Percentiles rank a stretch among this genome's conserved stretches.
Conservation (phyloP, 1,140 invertebrate species). For the Palaemon carinicauda region DNA sequence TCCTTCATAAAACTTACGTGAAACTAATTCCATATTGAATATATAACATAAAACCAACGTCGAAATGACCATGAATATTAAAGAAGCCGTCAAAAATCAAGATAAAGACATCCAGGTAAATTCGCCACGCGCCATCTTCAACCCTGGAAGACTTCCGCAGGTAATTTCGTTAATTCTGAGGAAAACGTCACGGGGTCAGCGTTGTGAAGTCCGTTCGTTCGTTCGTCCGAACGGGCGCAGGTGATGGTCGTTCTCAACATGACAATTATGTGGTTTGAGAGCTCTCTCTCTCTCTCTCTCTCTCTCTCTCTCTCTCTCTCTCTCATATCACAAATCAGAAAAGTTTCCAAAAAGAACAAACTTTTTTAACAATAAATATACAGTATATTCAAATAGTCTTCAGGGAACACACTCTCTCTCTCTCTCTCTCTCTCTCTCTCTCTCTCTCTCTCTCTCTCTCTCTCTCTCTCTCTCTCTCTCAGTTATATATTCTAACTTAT, state of each 20-base stretch:
- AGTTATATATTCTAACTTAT: background rate
- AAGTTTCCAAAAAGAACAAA: too few relatives aligned
- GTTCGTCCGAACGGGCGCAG: background rate
- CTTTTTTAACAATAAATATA: too few relatives aligned
- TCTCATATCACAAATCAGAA: background rate
- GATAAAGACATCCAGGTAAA: background rate
- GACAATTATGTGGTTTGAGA: background rate
- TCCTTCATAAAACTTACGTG: background rate
- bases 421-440: background rate
- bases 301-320: background rate
- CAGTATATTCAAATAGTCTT: too few relatives aligned
- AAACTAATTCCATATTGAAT: background rate
- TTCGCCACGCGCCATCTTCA: constrained; percentile 27
- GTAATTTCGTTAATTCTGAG: constrained; percentile 23
- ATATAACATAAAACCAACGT: background rate
- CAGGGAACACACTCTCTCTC: background rate
- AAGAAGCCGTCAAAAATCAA: background rate
- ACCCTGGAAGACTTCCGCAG: constrained; percentile 53
- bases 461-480: background rate
- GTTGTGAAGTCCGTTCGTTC: background rate
- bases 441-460: background rate
- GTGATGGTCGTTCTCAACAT: background rate
- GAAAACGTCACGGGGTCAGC: constrained; percentile 41
- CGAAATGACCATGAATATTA: background rate
- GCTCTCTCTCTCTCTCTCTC: background rate